Base-by-base conservation (phyloP, 1,140 invertebrate genomes). In the Eriosoma lanigerum region DNA sequence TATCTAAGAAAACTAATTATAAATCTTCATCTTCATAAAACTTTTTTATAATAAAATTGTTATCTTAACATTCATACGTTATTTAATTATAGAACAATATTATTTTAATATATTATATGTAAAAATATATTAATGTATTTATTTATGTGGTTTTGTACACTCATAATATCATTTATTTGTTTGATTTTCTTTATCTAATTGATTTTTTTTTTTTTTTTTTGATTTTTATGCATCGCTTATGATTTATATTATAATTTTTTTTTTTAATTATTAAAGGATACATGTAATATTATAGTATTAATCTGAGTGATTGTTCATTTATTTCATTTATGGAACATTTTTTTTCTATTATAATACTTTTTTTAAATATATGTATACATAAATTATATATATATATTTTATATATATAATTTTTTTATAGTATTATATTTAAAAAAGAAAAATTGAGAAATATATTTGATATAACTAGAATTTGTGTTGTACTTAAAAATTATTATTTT, bases 1-100 rank as follows among this genome's bases (percentile, higher is more conserved):
- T 15, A 46, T 75, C 17, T 32, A 4, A 3, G 26, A 70, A 66
- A 70, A 10, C 17, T 50, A 4, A 19, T 50, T 3, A 19, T 26
- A 29, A 15, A 54, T 75, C 72, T 75, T 75, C 48, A 38, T 38
- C 72, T 75, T 75, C 50, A 3, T 56, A 21, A 52, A 54, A 54
- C 50, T 73, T 75, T 75, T 75, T 50, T 24, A 70, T 70, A 50
- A 70, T 50, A 26, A 50, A 50, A 13, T 75, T 56, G 72, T 75
- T 75, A 38, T 75, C 50, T 75, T 32, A 21, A 75, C 48, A 75
- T 75, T 32, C 29, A 19, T 56, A 56, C 12, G 72, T 75, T 75
- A 75, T 75, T 54, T 75, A 75, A 75, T 56, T 75, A 29, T 72
- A 72, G 48, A 72, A 72, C n/a, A 72, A 52, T 72, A 56, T 75